Evolutionary conservation across 2,888 invertebrate species (phyloP).

Genomic region (Scaeva pyrastri): DNA sequence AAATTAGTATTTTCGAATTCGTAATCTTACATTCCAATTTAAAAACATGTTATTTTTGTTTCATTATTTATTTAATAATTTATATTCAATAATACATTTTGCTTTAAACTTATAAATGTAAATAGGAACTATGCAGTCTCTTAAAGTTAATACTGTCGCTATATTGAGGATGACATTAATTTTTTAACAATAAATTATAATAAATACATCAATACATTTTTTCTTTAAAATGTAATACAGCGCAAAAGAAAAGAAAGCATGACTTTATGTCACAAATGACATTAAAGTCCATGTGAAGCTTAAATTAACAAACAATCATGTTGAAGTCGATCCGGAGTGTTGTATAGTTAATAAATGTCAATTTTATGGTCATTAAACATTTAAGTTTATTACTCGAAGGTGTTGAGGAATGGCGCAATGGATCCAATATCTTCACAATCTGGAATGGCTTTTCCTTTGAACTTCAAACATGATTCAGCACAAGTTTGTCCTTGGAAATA

Average conservation of each 20-base stretch:
- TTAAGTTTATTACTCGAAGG: conserved; percentile 84
- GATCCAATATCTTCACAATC: conserved; percentile 93
- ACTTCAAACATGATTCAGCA: conserved; percentile 93
- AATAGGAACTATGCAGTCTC: conserved; percentile 71
- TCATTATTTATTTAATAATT: neutral
- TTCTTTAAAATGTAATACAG: neutral
- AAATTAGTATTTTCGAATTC: no score
- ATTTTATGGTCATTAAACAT: neutral
- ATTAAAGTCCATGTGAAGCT: conserved; percentile 8
- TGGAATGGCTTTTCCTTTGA: conserved; percentile 92
- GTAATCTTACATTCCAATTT: neutral
- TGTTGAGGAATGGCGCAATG: conserved; percentile 91
- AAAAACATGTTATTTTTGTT: neutral
- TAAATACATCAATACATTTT: neutral
- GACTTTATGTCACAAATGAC: neutral
- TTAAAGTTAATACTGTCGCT: conserved; percentile 34
- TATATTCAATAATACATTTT: neutral
- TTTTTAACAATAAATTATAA: neutral
- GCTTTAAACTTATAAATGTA: conserved; percentile 45
- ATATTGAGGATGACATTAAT: neutral
- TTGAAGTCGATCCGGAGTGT: neutral
- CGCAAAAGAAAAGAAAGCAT: conserved; percentile 24
- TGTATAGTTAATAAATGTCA: neutral
- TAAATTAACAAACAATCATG: neutral
- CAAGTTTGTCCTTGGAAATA: conserved; percentile 95